Conservation (phyloP, 2,888 invertebrate species). For the Limnephilus lunatus region DNA sequence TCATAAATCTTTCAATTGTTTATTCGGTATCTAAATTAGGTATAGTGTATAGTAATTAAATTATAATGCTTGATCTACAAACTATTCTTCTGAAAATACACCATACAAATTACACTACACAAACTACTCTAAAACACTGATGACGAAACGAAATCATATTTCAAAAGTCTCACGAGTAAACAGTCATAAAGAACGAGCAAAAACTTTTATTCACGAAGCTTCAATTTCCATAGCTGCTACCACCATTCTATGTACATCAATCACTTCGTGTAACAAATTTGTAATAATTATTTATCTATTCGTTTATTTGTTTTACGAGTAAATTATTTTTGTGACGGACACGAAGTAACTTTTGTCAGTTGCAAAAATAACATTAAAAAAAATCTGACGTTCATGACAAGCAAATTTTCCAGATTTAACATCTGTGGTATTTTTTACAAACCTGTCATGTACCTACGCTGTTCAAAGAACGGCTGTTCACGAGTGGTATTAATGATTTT, state of each 20-base stretch:
- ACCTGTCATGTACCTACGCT: not conserved
- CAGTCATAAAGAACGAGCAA: not conserved
- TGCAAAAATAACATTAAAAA: no score
- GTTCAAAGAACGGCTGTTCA: not conserved
- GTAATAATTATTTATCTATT: not conserved
- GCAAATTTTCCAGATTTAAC: not conserved
- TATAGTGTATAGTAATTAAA: no score
- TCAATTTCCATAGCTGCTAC: no score
- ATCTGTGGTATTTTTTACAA: not conserved
- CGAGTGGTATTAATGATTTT: not conserved
- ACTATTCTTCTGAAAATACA: no score
- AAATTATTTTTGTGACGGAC: not conserved
- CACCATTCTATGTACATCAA: not conserved
- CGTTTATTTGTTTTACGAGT: not conserved
- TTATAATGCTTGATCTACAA: no score
- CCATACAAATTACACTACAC: no score
- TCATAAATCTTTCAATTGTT: no score
- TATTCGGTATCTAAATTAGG: no score
- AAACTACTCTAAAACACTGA: not conserved
- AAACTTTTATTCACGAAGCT: not conserved
- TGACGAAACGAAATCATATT: not conserved
- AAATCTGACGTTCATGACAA: not conserved
- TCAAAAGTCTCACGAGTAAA: not conserved
- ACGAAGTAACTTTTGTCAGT: not conserved
- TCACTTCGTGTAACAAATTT: not conserved